Conservation (phyloP, 2,797 vertebrate genomes). For the Melopsittacus undulatus region DNA sequence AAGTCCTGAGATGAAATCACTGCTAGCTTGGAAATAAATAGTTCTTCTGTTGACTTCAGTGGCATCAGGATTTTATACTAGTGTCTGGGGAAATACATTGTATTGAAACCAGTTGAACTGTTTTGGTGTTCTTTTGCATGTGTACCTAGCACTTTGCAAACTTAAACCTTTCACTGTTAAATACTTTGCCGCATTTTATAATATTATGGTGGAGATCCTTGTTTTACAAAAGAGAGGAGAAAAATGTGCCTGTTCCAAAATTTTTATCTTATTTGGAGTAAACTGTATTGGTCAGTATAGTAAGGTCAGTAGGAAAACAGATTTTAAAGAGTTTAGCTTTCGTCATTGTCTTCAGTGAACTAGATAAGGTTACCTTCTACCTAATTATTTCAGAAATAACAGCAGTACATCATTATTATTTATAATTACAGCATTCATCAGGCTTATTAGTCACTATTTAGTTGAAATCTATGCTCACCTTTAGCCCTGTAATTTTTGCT, state of each 20-base stretch:
- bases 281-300: neutral
- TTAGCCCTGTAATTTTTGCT: neutral
- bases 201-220: neutral
- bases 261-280: neutral
- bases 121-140: rapidly evolving
- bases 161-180: neutral
- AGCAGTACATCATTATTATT: neutral
- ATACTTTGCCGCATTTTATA: neutral
- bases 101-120: neutral
- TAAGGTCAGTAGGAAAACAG: neutral
- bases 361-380: neutral
- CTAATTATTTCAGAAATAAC: neutral
- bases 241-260: neutral
- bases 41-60: neutral
- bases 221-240: neutral
- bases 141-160: neutral
- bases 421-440: neutral
- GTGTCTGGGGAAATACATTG: neutral
- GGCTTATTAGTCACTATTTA: neutral
- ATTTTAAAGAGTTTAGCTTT: neutral
- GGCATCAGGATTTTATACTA: neutral
- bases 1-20: neutral
- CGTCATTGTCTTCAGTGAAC: neutral
- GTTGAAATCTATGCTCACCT: neutral
- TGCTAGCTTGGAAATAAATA: neutral